phyloP scores from a whole-genome alignment of 1,140 invertebrate genomes.

The Macrobrachium rosenbergii region DNA sequence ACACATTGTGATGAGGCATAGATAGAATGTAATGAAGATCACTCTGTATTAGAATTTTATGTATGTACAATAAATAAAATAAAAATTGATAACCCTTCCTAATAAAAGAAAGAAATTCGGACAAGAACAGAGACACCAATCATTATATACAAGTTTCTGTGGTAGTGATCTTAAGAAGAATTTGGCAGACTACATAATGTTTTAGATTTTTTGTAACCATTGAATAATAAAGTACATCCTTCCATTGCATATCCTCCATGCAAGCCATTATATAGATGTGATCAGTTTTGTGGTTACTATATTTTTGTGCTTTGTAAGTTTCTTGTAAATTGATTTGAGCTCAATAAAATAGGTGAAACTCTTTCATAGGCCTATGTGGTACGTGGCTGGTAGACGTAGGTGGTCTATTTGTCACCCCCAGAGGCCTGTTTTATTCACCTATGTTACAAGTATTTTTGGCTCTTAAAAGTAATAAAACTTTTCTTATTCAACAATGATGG shows the following conservation, averaged over 20 bases:
- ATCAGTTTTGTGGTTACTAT: slow-evolving; percentile 38
- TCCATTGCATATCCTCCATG: slow-evolving; percentile 28
- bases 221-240: slow-evolving; percentile 53
- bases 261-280: slow-evolving; percentile 40
- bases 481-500: background rate
- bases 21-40: too few species aligned
- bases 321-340: slow-evolving; percentile 40
- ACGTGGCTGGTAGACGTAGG: slow-evolving; percentile 33
- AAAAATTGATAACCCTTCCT: too few species aligned
- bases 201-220: too few species aligned
- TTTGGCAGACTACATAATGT: too few species aligned
- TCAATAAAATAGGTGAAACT: slow-evolving; percentile 61
- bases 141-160: too few species aligned
- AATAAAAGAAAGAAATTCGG: too few species aligned
- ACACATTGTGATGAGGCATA: too few species aligned
- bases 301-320: slow-evolving; percentile 51
- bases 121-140: too few species aligned
- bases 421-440: slow-evolving; percentile 61
- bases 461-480: background rate
- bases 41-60: too few species aligned
- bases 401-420: slow-evolving; percentile 36
- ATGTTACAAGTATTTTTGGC: slow-evolving; percentile 25
- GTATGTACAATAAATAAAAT: too few species aligned
- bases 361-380: slow-evolving; percentile 41
- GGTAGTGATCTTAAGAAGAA: too few species aligned